These are phyloP conservation scores for Branchinecta lindahli DNA, from an alignment of 1,140 invertebrate genomes.

Conservation along the genomic window DNA sequence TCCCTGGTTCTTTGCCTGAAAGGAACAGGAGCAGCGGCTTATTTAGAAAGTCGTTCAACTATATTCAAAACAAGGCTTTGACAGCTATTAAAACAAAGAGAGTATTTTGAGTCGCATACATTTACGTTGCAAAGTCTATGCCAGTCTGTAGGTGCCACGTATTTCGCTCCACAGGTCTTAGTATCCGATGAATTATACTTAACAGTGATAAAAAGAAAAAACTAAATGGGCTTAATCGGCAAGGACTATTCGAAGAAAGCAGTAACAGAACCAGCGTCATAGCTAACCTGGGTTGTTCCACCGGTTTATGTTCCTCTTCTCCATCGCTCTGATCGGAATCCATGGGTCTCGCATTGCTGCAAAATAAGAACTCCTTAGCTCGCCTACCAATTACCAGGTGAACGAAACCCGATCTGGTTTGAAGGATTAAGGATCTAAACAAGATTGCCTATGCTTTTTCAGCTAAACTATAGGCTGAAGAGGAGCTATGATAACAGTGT, in stretches of 20 bases:
- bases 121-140: slow-evolving; percentile 3
- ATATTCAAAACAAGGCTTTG: background rate
- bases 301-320: slow-evolving; percentile 9
- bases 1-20: slow-evolving; percentile 26
- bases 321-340: background rate
- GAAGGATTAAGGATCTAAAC: too few relatives aligned
- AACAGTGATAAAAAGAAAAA: too few relatives aligned
- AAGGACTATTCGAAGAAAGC: too few relatives aligned
- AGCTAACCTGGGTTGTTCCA: too few relatives aligned
- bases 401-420: too few relatives aligned
- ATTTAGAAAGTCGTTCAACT: background rate
- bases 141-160: background rate
- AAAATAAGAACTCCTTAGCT: background rate
- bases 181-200: too few relatives aligned
- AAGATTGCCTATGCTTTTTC: too few relatives aligned
- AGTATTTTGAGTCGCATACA: slow-evolving; percentile 1
- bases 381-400: too few relatives aligned
- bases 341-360: slow-evolving; percentile 17
- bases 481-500: too few relatives aligned
- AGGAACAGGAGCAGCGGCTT: background rate
- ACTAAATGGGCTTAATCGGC: background rate
- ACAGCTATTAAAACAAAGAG: slow-evolving; percentile 9
- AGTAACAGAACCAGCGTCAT: too few relatives aligned
- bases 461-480: too few relatives aligned
- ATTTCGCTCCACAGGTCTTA: slow-evolving; percentile 1